Evolutionary conservation across 2,888 invertebrate species (phyloP), one percentile per base, ranked within the genome.

Genomic region (Creontiades dilutus): DNA sequence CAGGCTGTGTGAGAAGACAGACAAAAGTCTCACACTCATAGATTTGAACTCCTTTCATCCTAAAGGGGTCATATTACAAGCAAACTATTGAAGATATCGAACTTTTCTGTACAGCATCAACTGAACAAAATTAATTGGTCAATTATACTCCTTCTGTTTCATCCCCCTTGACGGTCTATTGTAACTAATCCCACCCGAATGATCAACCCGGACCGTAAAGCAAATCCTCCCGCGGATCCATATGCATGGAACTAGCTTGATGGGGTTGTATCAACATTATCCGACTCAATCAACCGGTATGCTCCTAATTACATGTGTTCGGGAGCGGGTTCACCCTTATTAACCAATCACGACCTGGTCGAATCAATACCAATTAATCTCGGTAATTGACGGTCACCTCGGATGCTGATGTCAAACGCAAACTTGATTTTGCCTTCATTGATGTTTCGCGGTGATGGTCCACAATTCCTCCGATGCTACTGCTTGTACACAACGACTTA

Each of bases 351-450:
- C 9, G 23, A 61, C 61, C 3, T 11, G 61, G 61, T 61, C n/a
- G n/a, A 61, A 61, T 61, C 61, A n/a, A 61, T 61, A 61, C 61
- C 16, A 61, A 19, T 61, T 61, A 61, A 61, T 61, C 61, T 19
- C 61, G n/a, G 61, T 61, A 19, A 61, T 61, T 61, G 61, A 11
- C 3, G 16, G 52, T 52, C 14, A 52, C 52, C 52, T 52, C 52
- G 52, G 16, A 16, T 14, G 52, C 52, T 52, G 52, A 12, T 52
- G 16, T 14, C 52, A 52, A 12, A 37, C 37, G 37, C 37, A 4
- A 37, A 37, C 2, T 2, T 52, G 52, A 52, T 11, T 48, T 48
- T 52, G 52, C 13, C 16, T 14, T 52, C 52, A 16, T 12, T 52
- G 52, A 11, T 52, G 52, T 52, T 52, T 16, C 37, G 37, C 7